Conservation (phyloP, 2,113 vertebrate genomes). For the Mastomys coucha region DNA sequence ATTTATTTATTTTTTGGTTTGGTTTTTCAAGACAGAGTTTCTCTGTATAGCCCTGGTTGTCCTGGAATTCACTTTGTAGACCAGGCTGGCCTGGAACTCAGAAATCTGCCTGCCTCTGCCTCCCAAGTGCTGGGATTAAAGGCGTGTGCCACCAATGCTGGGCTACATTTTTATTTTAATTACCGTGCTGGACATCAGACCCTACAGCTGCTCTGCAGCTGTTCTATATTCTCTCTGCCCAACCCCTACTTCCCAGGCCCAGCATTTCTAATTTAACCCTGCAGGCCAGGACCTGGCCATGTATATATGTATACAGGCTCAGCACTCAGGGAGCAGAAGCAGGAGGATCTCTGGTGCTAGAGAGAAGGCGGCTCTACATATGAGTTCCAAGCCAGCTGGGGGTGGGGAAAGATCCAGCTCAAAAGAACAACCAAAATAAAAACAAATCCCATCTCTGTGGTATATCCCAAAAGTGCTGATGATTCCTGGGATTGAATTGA, state of each 20-base stretch:
- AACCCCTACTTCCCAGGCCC: background rate
- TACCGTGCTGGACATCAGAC: background rate
- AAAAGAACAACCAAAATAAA: background rate
- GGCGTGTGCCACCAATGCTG: no score
- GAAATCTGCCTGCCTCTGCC: no score
- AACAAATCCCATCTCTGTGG: background rate
- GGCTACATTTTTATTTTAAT: background rate
- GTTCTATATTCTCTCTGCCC: no score
- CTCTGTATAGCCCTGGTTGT: no score
- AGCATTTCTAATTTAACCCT: background rate
- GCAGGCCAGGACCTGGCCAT: background rate
- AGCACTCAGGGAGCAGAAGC: background rate
- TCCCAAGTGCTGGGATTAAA: no score
- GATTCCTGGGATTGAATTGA: background rate
- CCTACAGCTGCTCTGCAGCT: background rate
- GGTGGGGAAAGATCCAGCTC: background rate
- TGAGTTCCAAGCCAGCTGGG: background rate
- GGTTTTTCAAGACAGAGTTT: no score
- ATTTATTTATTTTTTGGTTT: no score
- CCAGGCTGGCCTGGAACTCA: no score
- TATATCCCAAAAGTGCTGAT: background rate
- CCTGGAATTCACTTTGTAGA: no score
- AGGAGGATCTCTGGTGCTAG: background rate
- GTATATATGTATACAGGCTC: background rate
- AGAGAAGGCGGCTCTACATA: background rate